Conservation (phyloP, 2,113 vertebrate species). For the Chascanopsetta lugubris region DNA sequence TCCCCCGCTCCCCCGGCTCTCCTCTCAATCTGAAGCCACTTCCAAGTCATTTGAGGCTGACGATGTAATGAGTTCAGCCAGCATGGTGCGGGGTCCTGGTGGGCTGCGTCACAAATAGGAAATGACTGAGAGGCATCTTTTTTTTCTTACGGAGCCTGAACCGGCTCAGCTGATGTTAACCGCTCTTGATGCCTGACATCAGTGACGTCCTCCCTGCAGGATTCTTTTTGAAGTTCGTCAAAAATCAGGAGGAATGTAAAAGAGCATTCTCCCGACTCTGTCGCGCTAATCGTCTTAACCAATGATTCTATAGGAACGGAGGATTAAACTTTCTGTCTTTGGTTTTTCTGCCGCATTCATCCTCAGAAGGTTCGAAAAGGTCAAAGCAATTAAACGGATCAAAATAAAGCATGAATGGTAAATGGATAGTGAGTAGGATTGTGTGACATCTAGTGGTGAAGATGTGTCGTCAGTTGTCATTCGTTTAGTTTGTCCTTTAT, state of each 20-base stretch:
- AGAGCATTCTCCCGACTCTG: too few species aligned
- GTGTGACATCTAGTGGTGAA: too few species aligned
- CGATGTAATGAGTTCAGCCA: conserved; percentile 15
- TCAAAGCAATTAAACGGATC: too few species aligned
- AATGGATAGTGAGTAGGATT: too few species aligned
- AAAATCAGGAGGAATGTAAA: background rate
- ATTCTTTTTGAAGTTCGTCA: background rate
- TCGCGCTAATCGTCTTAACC: too few species aligned
- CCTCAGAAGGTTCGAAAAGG: too few species aligned
- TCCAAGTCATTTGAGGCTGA: conserved; percentile 17
- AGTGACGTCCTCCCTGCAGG: background rate
- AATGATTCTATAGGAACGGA: too few species aligned
- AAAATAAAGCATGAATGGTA: too few species aligned
- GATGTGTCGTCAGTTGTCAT: too few species aligned
- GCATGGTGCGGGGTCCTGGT: background rate
- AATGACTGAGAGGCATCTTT: conserved; percentile 5
- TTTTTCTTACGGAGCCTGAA: background rate
- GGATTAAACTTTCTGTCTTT: too few species aligned
- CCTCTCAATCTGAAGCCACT: conserved; percentile 25
- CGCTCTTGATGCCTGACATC: background rate
- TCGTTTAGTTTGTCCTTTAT: too few species aligned
- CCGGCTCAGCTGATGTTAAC: background rate
- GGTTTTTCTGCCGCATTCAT: too few species aligned
- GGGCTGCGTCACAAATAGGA: conserved; percentile 6
- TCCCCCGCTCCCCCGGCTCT: conserved; percentile 7